Conservation (phyloP, 2,113 vertebrate species). For the Campylomormyrus tamandua region DNA sequence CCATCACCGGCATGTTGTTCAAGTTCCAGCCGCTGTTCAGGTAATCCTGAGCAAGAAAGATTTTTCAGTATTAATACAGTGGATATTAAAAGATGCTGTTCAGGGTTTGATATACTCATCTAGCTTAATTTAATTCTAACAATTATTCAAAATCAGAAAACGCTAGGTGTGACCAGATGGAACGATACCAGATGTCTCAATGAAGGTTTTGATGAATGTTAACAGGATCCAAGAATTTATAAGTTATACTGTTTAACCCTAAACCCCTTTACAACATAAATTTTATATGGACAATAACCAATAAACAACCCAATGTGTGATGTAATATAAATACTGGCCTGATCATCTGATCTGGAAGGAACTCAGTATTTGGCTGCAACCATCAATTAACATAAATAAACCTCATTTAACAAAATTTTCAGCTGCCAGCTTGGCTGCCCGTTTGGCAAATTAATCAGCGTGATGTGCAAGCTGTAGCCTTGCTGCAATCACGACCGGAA, state of each 20-base stretch:
- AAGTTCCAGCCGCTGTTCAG: slow-evolving; percentile 93
- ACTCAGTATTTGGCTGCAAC: neutral
- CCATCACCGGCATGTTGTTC: slow-evolving; percentile 97
- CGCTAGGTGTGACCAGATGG: neutral
- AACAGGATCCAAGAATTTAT: neutral
- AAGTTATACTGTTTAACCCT: neutral
- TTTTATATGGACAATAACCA: neutral
- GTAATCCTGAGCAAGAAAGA: slow-evolving; percentile 69
- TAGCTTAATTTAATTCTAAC: neutral
- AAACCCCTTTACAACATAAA: neutral
- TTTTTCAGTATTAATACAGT: neutral
- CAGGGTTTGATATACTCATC: neutral
- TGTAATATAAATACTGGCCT: neutral
- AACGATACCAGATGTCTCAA: neutral
- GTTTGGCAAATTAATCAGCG: neutral
- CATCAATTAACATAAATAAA: neutral
- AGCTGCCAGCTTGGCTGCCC: neutral
- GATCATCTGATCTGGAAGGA: neutral
- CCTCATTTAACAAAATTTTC: neutral
- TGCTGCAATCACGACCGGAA: neutral
- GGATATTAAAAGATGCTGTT: neutral
- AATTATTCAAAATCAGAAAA: neutral
- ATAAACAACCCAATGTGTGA: neutral
- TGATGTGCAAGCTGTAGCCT: neutral
- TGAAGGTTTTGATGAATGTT: neutral